A percentile compares a stretch with the other conserved stretches of the same genome.
Evolutionary conservation across 2,113 vertebrate species (phyloP).

Genomic region (Donacobius atricapilla): DNA sequence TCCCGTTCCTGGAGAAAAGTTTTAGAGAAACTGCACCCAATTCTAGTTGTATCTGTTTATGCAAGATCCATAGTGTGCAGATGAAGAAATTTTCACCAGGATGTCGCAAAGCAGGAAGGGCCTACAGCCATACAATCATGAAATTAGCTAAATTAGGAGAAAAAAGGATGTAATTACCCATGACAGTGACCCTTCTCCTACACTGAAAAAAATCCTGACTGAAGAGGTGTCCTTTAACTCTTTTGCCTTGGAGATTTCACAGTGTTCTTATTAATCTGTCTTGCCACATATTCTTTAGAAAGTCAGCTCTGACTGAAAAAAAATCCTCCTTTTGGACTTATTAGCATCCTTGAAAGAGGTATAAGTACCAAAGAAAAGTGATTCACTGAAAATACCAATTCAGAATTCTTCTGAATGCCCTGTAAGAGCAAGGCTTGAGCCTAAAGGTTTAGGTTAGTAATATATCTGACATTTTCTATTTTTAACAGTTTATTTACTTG

Average conservation of each 20-base stretch:
- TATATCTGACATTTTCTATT: not conserved
- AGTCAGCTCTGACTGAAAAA: not conserved
- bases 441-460: not conserved
- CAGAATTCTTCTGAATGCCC: not conserved
- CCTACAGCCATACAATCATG: not conserved
- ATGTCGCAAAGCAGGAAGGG: not conserved
- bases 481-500: not conserved
- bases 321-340: not conserved
- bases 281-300: not conserved
- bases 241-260: not conserved
- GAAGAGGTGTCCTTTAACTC: not conserved
- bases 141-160: not conserved
- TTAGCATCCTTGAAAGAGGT: not conserved
- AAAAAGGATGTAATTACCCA: not conserved
- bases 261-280: not conserved
- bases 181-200: not conserved
- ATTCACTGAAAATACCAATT: not conserved
- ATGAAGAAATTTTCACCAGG: not conserved
- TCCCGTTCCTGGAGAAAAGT: not conserved
- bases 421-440: not conserved
- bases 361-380: not conserved
- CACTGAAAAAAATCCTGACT: not conserved
- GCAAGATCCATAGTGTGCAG: not conserved
- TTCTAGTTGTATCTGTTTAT: not conserved
- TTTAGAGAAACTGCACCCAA: not conserved